Percentiles rank a stretch among this genome's conserved stretches.
Conservation (phyloP, 2,113 vertebrate species). For the Condylura cristata region DNA sequence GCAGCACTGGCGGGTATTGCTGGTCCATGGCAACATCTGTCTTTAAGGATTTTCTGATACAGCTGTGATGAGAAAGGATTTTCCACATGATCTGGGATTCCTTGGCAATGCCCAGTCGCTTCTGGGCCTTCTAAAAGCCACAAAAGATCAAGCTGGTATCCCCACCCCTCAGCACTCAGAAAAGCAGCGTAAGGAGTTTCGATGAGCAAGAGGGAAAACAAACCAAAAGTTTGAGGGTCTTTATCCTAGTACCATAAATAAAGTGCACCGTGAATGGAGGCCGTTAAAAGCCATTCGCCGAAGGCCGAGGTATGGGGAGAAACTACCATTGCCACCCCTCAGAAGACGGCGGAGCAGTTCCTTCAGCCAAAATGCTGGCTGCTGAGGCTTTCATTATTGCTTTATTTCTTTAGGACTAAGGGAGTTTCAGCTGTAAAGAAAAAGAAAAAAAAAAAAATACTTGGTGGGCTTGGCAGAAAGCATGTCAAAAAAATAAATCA, state of each 20-base stretch:
- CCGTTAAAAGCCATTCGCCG: conserved; percentile 57
- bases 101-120: conserved; percentile 35
- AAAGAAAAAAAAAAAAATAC: conserved; percentile 74
- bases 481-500: conserved; percentile 39
- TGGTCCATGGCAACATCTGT: background rate
- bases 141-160: background rate
- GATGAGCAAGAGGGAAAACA: conserved; percentile 28
- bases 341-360: background rate
- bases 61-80: background rate
- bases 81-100: background rate
- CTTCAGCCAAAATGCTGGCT: conserved; percentile 59
- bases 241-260: conserved; percentile 85
- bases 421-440: conserved; percentile 68
- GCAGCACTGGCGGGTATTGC: background rate
- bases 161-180: background rate
- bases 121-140: background rate
- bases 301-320: conserved; percentile 38
- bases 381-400: conserved; percentile 81
- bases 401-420: conserved; percentile 77
- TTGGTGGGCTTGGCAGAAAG: conserved; percentile 75
- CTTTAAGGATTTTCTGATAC: background rate
- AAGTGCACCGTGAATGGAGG: conserved; percentile 83
- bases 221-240: conserved; percentile 68
- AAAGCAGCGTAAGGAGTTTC: conserved; percentile 26
- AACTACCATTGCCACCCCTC: conserved; percentile 41